phyloP scores from a whole-genome alignment of 1,140 invertebrate species.

The Rhynchophorus ferrugineus region DNA sequence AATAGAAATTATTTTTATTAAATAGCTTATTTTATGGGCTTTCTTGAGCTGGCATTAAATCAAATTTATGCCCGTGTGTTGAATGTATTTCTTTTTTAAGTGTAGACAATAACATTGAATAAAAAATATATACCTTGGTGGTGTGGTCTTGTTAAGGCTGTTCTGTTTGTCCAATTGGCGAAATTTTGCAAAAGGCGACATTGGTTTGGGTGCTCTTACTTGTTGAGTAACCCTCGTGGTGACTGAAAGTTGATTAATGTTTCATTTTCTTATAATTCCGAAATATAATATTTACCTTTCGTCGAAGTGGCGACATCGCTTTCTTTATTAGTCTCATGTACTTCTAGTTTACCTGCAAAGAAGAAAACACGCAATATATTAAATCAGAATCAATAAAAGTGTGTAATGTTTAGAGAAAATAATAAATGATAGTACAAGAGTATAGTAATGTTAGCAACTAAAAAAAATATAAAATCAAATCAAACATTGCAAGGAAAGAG shows the following conservation, averaged over 20 bases:
- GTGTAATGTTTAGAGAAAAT: neutral
- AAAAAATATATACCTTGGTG: conserved; percentile 71
- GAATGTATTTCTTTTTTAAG: conserved; percentile 1
- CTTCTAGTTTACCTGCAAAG: conserved; percentile 11
- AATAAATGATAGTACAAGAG: too few species aligned
- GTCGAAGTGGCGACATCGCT: conserved; percentile 26
- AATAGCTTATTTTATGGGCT: too few species aligned
- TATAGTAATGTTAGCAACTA: conserved; percentile 17
- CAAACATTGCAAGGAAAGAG: conserved; percentile 12
- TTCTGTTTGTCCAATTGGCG: conserved; percentile 81
- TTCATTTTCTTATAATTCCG: neutral
- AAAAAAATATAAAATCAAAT: conserved; percentile 13
- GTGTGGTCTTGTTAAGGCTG: conserved; percentile 56
- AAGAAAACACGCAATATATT: conserved; percentile 4
- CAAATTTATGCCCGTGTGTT: too few species aligned
- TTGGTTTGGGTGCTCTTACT: conserved; percentile 49
- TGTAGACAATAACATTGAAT: too few species aligned
- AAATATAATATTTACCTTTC: conserved; percentile 15
- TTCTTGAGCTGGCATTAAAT: too few species aligned
- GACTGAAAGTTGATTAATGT: conserved; percentile 58
- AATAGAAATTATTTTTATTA: too few species aligned
- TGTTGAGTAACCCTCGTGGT: conserved; percentile 52
- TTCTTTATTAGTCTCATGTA: conserved; percentile 21
- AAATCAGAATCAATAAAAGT: neutral
- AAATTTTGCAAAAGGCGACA: conserved; percentile 84